Evolutionary conservation across 2,797 vertebrate species (phyloP), one percentile per base, ranked within the genome.

Genomic region (Sylvia borin): DNA sequence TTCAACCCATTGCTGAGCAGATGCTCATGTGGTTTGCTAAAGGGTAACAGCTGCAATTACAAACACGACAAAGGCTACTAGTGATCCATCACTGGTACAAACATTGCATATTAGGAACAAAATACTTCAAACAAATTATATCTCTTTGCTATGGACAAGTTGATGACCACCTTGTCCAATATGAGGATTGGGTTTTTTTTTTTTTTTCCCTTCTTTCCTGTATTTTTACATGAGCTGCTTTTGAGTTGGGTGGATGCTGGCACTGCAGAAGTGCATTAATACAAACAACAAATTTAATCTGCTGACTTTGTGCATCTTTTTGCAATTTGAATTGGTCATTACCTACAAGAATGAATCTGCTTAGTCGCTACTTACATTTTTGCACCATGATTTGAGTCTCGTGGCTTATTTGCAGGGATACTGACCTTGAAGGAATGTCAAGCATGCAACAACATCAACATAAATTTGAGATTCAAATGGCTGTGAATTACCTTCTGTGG

Each of bases 381-480:
- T 92, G 45, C 80, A 82, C 54, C 31, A 36, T 24, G 6, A 61
- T 86, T 94, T 82, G 38, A 58, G 38, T 88, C 36, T 80, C 3
- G 18, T 66, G 58, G 48, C 43, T 92, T 91, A 60, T 95, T 95
- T 96, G 57, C 73, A 72, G 61, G 64, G 54, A 43, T 36, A 29
- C n/a, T 79, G 88, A 95, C 94, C 90, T 93, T 95, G 88, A 88
- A 87, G 50, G 47, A 86, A 92, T 81, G 88, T 93, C 79, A 95
- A 72, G 82, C 43, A 31, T 57, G 14, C 18, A 67, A 15, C 25
- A 64, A 47, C 24, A 48, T 53, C 36, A 73, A 31, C 42, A 84
- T 40, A 45, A 81, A 76, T 83, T 62, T 42, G 17, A 42, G 31
- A 83, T 94, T 87, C 19, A 72, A 75, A 68, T 86, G n/a, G 15